Base-by-base conservation (phyloP, 2,797 vertebrate species). In the Tauraco hartlaubi region DNA sequence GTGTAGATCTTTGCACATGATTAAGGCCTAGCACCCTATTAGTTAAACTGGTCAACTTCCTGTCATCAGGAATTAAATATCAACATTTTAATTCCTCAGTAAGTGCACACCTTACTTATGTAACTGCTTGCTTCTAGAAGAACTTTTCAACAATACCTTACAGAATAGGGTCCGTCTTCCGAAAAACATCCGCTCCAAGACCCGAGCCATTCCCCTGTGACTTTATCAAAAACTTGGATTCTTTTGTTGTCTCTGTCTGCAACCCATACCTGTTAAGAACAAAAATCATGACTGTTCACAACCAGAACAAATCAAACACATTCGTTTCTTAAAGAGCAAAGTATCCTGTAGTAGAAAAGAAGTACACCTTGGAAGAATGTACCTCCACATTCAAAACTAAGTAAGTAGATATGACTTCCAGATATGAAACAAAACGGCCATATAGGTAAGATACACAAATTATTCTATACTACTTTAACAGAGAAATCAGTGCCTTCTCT, bases 191-290 rank as follows among this genome's bases (percentile, higher is more conserved):
- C 98, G 4, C 96, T 98, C 99, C 99, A 99, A 0, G 98, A 98
- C 13, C 99, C 99, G 31, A 99, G 95, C 99, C 99, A 99, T 68
- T 99, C 99, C 29, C 99, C 99, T 0, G 99, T 99, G 81, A 97
- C 67, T 56, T 99, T 99, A 97, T 99, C 99, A 96, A 99, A 99
- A 49, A 99, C 99, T 83, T 99, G 99, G 93, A 99, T 98, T 92
- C 99, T 98, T 96, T 98, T 99, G 95, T 99, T 99, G 56, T 98
- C 99, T 96, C 99, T 95, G 96, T 99, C 99, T 12, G 99, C 99
- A 95, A 99, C 99, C 99, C 99, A 99, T 8, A 99, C 99, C 99
- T 99, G 85, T 79, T 37, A 54, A 87, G 88, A 67, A 58, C 39
- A 95, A 72, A 85, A 83, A 54, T 75, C 33, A n/a, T 0, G 9